Evolutionary conservation across 2,888 invertebrate genomes (phyloP).

Genomic region (Baronia brevicornis): DNA sequence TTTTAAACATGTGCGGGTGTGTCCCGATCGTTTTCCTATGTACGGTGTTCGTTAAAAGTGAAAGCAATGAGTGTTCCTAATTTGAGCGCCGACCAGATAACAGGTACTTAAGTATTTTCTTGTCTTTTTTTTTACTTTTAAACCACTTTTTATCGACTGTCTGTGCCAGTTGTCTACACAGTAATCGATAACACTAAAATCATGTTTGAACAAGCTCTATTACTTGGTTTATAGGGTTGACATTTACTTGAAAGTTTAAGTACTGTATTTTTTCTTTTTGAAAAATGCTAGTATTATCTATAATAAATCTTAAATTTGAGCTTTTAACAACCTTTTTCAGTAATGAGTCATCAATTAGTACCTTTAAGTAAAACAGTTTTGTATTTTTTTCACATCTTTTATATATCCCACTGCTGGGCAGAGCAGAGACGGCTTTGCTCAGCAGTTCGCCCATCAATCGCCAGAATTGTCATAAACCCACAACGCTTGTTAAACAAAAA

Average conservation of each 20-base stretch:
- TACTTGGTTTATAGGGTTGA: neutral
- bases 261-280: slow-evolving; percentile 4
- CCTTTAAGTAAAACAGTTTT: no score
- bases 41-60: slow-evolving; percentile 31
- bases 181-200: slow-evolving; percentile 5
- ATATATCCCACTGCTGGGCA: no score
- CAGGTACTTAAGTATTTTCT: slow-evolving; percentile 40
- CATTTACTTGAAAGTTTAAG: neutral
- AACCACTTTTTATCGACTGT: slow-evolving; percentile 10
- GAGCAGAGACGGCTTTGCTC: no score
- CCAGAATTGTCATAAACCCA: no score
- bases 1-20: slow-evolving; percentile 44
- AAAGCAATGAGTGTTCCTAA: slow-evolving; percentile 65
- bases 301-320: slow-evolving; percentile 1
- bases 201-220: slow-evolving; percentile 6
- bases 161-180: slow-evolving; percentile 5
- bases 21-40: slow-evolving; percentile 27
- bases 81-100: slow-evolving; percentile 62
- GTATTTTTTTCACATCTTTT: no score
- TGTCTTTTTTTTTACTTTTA: slow-evolving; percentile 14
- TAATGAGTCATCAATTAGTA: neutral
- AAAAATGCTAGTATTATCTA: neutral
- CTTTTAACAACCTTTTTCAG: neutral
- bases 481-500: no score
- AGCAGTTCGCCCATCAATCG: no score